Base-by-base conservation (phyloP, 2,888 invertebrate species). In the Plebejus melissa region DNA sequence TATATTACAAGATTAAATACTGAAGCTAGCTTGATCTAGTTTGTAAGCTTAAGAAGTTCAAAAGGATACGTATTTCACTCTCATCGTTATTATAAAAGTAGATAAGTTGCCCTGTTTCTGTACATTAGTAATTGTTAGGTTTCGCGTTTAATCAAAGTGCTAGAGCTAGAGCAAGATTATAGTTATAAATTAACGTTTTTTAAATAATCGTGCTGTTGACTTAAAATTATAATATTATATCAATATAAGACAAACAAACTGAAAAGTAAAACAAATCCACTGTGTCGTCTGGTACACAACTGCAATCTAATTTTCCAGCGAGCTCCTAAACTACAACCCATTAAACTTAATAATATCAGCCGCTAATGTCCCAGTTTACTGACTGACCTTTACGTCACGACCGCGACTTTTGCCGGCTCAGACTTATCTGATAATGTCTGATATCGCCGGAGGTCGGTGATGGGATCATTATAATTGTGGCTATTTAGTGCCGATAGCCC, bases 341-440 rank as follows among this genome's bases (percentile, higher is more conserved):
- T 65, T 65, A 65, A 65, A 65, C 32, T 32, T 32, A 36, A 65
- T 65, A 65, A 65, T 65, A 65, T 65, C 32, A 32, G 13, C 65
- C 65, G 22, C 65, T 65, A 65, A 65, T 65, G 65, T 65, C 65
- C 65, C 65, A 65, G 65, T 32, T 65, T 65, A 65, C 13, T 36
- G 36, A 36, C 65, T 65, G 65, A 65, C 65, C 65, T 65, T 65
- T 65, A 65, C 65, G 65, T 65, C 65, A 65, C 65, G 65, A 65
- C 16, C 32, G 32, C 65, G 32, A 65, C 65, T 36, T 65, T 65
- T 36, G 32, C 13, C 32, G 32, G 65, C 32, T 65, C 5, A 16
- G 32, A 60, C 22, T 60, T 60, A 60, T 60, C 60, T 28, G 60
- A 36, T 65, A 65, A 65, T 65, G 65, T 65, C 65, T 65, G 36